Evolutionary conservation across 2,113 vertebrate genomes (phyloP).

Genomic region (Aptenodytes patagonicus): DNA sequence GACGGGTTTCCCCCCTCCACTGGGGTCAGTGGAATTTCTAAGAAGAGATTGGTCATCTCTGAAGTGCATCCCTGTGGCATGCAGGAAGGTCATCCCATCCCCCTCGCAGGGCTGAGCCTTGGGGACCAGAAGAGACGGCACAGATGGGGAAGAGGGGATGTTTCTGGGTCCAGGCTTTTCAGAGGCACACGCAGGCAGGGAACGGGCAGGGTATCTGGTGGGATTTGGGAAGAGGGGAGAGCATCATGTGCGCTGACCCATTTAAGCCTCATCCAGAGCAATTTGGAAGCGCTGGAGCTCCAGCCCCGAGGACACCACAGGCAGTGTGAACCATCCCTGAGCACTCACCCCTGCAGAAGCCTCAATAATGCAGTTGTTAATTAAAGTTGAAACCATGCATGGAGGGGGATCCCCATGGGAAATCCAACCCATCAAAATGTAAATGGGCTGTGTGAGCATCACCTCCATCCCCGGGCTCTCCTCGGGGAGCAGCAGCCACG

Average conservation of each 20-base stretch:
- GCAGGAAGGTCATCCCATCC: neutral
- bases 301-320: neutral
- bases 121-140: fast-evolving
- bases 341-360: neutral
- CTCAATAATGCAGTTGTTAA: neutral
- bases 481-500: fast-evolving
- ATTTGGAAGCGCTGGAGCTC: neutral
- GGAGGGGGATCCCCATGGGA: neutral
- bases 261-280: neutral
- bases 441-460: fast-evolving
- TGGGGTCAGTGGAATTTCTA: constrained; percentile 15
- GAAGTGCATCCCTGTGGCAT: neutral
- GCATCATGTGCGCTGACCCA: fast-evolving
- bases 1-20: neutral
- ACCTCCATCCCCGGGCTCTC: neutral
- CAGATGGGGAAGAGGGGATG: neutral
- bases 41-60: constrained; percentile 15
- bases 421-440: neutral
- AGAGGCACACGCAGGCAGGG: neutral
- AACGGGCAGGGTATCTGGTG: neutral
- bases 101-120: neutral
- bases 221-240: neutral
- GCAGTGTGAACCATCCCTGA: neutral
- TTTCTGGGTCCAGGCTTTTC: neutral
- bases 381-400: neutral